phyloP scores from a whole-genome alignment of 2,797 vertebrate species.

The Octomys mimax region DNA sequence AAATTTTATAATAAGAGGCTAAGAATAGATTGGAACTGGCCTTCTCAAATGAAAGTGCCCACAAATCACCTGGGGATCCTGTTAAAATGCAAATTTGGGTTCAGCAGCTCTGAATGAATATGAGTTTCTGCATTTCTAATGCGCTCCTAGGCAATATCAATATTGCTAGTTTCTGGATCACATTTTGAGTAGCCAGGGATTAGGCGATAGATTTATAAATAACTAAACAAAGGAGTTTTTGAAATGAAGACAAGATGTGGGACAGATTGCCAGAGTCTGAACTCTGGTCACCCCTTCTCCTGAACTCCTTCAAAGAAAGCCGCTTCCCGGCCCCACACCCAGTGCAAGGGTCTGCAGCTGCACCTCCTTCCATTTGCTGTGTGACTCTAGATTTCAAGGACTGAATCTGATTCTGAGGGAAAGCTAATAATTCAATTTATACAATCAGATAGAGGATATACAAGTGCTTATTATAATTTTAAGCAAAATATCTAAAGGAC shows the following conservation, averaged over 20 bases:
- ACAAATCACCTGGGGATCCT: conserved; percentile 17
- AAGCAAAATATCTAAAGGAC: not conserved
- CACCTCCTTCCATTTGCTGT: not conserved
- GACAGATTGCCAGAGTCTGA: not conserved
- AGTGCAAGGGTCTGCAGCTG: not conserved
- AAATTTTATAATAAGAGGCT: conserved; percentile 44
- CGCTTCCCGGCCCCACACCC: not conserved
- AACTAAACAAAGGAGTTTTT: conserved; percentile 45
- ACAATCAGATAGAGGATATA: not conserved
- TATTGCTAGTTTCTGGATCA: not conserved
- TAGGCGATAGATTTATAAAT: conserved; percentile 1
- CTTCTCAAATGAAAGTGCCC: conserved; percentile 1
- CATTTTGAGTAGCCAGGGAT: conserved; percentile 1
- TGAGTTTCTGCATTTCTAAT: conserved; percentile 36
- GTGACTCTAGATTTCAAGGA: not conserved
- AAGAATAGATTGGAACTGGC: conserved; percentile 34
- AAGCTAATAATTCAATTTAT: conserved; percentile 23
- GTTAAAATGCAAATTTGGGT: conserved; percentile 46
- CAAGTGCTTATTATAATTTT: not conserved
- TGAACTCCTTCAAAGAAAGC: not conserved
- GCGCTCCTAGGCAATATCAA: not conserved
- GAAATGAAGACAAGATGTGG: not conserved
- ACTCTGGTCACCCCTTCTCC: not conserved
- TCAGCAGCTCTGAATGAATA: not conserved
- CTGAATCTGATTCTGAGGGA: not conserved